Evolutionary conservation across 2,797 vertebrate species (phyloP).

Genomic region (Melanotaenia parkinsoni): DNA sequence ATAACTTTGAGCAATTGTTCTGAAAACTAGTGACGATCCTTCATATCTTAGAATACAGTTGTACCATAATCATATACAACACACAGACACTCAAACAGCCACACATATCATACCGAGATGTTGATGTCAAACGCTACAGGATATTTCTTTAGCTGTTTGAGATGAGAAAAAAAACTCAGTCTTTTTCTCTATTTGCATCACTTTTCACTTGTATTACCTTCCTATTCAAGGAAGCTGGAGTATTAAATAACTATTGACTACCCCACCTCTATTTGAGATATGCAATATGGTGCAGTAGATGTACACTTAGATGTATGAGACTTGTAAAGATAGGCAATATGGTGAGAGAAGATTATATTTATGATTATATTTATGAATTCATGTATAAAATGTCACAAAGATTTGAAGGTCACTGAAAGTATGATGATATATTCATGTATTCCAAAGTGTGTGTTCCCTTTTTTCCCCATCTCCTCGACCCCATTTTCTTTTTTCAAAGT

Average conservation of each 20-base stretch:
- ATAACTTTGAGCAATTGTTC: slow-evolving; percentile 36
- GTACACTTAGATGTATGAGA: slow-evolving; percentile 71
- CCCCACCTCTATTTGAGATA: slow-evolving; percentile 61
- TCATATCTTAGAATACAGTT: slow-evolving; percentile 4
- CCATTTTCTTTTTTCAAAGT: slow-evolving; percentile 41
- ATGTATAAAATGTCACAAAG: slow-evolving; percentile 65
- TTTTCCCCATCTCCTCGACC: slow-evolving; percentile 16
- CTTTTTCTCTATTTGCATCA: slow-evolving; percentile 27
- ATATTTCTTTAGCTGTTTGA: slow-evolving; percentile 33
- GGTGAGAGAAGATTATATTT: slow-evolving; percentile 70
- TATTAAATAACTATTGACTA: slow-evolving; percentile 46
- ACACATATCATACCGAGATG: slow-evolving; percentile 41
- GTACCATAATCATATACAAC: slow-evolving; percentile 10
- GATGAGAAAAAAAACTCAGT: slow-evolving; percentile 40
- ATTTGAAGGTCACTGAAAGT: slow-evolving; percentile 67
- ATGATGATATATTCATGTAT: slow-evolving; percentile 65
- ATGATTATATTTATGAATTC: slow-evolving; percentile 70
- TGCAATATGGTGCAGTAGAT: slow-evolving; percentile 73
- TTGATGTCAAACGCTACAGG: slow-evolving; percentile 37
- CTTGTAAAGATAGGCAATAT: slow-evolving; percentile 64
- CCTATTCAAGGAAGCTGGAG: slow-evolving; percentile 35
- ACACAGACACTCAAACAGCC: slow-evolving; percentile 3
- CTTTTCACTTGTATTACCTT: slow-evolving; percentile 35
- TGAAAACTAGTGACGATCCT: slow-evolving; percentile 28
- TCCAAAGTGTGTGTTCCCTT: slow-evolving; percentile 43